phyloP scores from a whole-genome alignment of 1,140 invertebrate genomes.

The Lepidurus packardi region DNA sequence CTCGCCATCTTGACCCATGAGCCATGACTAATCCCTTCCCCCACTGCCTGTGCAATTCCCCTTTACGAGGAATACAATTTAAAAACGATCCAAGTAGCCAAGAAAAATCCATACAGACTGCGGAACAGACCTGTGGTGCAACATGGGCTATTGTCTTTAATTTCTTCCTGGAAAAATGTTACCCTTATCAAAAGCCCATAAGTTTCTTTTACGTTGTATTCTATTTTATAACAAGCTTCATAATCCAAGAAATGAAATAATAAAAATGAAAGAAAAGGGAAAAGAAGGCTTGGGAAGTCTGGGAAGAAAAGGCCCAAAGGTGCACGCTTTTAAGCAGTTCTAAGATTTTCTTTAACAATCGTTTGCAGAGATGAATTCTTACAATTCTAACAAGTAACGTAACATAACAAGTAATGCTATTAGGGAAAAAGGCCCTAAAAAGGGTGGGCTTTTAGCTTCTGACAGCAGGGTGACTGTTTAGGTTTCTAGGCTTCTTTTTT shows the following conservation, averaged over 20 bases:
- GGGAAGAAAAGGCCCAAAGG: too few relatives aligned
- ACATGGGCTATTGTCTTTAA: conserved; percentile 22
- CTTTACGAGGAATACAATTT: neutral
- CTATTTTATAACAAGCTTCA: neutral
- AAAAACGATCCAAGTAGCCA: neutral
- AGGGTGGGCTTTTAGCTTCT: too few relatives aligned
- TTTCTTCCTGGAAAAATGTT: neutral
- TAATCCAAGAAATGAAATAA: neutral
- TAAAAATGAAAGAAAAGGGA: neutral
- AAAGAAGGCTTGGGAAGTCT: too few relatives aligned
- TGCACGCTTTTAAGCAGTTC: too few relatives aligned
- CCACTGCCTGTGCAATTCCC: neutral
- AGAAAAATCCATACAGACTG: neutral
- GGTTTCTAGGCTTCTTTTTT: too few relatives aligned
- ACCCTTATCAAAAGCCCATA: conserved; percentile 14
- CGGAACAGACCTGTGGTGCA: neutral
- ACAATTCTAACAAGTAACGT: too few relatives aligned
- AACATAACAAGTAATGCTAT: too few relatives aligned
- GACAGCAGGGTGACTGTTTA: too few relatives aligned
- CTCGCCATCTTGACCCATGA: too few relatives aligned
- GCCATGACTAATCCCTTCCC: neutral
- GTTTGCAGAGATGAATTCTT: too few relatives aligned
- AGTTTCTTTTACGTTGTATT: neutral
- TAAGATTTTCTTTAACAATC: too few relatives aligned
- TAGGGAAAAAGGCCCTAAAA: too few relatives aligned